Percentiles rank a stretch among this genome's conserved stretches.
phyloP scores from a whole-genome alignment of 2,113 vertebrate genomes.

The Terrapene triunguis region DNA sequence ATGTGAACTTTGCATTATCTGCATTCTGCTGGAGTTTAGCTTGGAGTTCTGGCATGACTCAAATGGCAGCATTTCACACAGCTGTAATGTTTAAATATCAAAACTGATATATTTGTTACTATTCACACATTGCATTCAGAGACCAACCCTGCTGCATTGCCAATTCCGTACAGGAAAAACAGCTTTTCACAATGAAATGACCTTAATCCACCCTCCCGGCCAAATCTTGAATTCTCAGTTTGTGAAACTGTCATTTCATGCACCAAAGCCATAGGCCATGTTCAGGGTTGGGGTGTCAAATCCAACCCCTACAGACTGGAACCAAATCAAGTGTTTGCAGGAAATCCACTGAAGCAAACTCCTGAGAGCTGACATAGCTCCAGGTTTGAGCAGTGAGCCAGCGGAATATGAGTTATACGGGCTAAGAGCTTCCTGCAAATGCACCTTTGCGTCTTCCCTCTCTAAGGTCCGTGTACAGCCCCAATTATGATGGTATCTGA shows the following conservation, averaged over 20 bases:
- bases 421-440: slow-evolving; percentile 27
- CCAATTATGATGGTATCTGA: background rate
- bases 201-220: background rate
- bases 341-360: background rate
- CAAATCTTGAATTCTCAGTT: background rate
- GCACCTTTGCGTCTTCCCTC: background rate
- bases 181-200: background rate
- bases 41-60: background rate
- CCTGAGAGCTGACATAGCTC: background rate
- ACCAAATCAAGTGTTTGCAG: background rate
- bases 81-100: background rate
- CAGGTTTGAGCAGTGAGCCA: background rate
- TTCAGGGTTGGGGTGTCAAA: background rate
- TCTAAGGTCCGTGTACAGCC: background rate
- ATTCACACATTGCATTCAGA: background rate
- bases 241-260: background rate
- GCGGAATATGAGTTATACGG: background rate
- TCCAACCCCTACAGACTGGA: accelerated
- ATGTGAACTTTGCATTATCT: background rate
- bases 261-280: background rate
- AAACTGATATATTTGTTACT: background rate
- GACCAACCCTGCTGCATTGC: background rate
- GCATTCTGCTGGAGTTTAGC: background rate
- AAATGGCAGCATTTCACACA: background rate
- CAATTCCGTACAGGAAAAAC: background rate